Percentiles rank a stretch among this genome's conserved stretches.
These are phyloP conservation scores for Drosophila lini DNA, from an alignment of 1,140 invertebrate species.

Conservation along the genomic window DNA sequence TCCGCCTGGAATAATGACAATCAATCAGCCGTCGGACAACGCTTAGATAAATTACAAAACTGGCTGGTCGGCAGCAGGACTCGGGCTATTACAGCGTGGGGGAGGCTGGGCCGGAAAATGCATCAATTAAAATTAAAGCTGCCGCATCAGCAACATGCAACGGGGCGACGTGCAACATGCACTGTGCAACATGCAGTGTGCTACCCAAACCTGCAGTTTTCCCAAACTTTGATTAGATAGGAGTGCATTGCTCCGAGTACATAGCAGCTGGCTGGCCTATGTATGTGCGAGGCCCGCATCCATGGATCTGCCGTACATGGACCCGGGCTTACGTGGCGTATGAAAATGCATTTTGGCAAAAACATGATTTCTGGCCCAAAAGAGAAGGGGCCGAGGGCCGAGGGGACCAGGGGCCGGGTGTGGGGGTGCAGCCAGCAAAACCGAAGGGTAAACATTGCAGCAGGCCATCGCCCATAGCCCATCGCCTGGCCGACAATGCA, in stretches of 20 bases:
- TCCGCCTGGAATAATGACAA: slow-evolving; percentile 22
- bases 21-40: slow-evolving; percentile 47
- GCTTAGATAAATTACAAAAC: slow-evolving; percentile 54
- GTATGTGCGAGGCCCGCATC: slow-evolving; percentile 44
- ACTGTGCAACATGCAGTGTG: slow-evolving; percentile 1
- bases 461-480: slow-evolving; percentile 28
- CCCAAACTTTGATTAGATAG: slow-evolving; percentile 69
- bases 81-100: slow-evolving; percentile 29
- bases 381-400: neutral
- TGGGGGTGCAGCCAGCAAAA: slow-evolving; percentile 53
- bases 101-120: slow-evolving; percentile 45
- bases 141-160: slow-evolving; percentile 42
- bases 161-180: neutral
- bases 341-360: slow-evolving; percentile 82
- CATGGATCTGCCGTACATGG: slow-evolving; percentile 57
- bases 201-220: slow-evolving; percentile 25
- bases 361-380: slow-evolving; percentile 66
- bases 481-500: slow-evolving; percentile 65
- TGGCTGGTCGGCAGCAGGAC: slow-evolving; percentile 20
- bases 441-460: slow-evolving; percentile 77
- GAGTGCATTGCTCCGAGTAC: slow-evolving; percentile 67
- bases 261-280: slow-evolving; percentile 25
- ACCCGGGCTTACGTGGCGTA: slow-evolving; percentile 70
- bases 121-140: slow-evolving; percentile 78
- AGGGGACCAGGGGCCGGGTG: neutral